Base-by-base conservation (phyloP, 2,797 vertebrate genomes). In the Pygocentrus nattereri region DNA sequence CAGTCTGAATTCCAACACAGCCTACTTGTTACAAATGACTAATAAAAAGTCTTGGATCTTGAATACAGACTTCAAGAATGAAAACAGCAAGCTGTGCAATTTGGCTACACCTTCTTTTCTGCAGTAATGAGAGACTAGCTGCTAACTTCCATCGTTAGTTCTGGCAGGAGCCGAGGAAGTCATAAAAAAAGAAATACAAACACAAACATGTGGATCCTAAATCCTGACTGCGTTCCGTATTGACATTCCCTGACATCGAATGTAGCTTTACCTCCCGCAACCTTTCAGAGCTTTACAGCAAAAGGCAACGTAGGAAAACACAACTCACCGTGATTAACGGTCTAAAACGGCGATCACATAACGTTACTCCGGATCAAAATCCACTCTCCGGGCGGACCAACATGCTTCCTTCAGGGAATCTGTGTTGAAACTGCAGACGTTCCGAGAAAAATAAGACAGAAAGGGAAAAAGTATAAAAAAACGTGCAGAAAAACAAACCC, bases 341-440 rank as follows among this genome's bases (percentile, higher is more conserved):
- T 91, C 86, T 88, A 90, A 85, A 92, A 91, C 88, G 78, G 90
- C 72, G 92, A 85, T 95, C 93, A 94, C 94, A 94, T 95, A n/a
- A n/a, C n/a, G n/a, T n/a, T n/a, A 86, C 91, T 94, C 93, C 85
- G 86, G 86, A 89, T 88, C 87, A 81, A 90, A 90, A 87, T 92
- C 88, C 87, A 90, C 88, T 89, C 86, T 88, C 87, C 85, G 72
- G 88, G 84, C 81, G 87, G 76, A 85, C 91, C 92, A 94, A 91
- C 92, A 92, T 91, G 89, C 89, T 92, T 90, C 90, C 89, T 31
- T 54, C 89, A 83, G 90, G 91, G 90, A 82, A 84, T 88, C 83
- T 83, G 85, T 88, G 86, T 80, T 88, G 90, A 88, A 88, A 91
- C 87, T 88, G 91, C 93, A 94, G 91, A 89, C 88, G 87, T 85